A percentile compares a stretch with the other conserved stretches of the same genome.
These are phyloP conservation scores for Mormyrops boulengeri DNA, from an alignment of 2,797 vertebrate species.

Conservation along the genomic window DNA sequence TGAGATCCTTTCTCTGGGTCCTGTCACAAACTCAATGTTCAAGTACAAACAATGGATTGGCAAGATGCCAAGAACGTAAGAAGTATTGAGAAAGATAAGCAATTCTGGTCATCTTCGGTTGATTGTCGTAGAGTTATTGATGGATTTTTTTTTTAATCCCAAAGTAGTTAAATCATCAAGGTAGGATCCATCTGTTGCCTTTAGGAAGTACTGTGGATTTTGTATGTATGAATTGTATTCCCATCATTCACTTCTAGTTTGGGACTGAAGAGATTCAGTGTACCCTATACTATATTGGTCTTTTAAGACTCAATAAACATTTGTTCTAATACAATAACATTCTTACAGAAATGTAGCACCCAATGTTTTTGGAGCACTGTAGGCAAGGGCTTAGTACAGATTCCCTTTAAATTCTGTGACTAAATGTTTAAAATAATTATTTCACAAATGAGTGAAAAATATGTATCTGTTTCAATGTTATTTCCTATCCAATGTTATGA, in stretches of 20 bases:
- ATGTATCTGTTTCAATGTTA: neutral
- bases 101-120: neutral
- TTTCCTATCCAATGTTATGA: neutral
- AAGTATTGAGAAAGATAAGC: neutral
- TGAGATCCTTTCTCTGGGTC: neutral
- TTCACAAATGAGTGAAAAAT: neutral
- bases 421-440: neutral
- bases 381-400: neutral
- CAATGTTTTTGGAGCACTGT: neutral
- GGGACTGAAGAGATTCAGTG: neutral
- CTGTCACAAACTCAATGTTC: neutral
- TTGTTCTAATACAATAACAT: neutral
- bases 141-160: neutral
- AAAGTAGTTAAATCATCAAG: neutral
- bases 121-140: neutral
- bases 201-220: neutral
- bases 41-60: neutral
- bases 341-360: neutral
- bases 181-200: neutral
- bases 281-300: neutral
- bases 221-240: neutral
- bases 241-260: neutral
- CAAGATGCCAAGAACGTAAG: neutral
- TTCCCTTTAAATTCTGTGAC: neutral
- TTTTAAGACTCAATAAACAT: neutral